These are phyloP conservation scores for Charaxes varanes DNA, from an alignment of 1,140 invertebrate genomes.

Conservation along the genomic window DNA sequence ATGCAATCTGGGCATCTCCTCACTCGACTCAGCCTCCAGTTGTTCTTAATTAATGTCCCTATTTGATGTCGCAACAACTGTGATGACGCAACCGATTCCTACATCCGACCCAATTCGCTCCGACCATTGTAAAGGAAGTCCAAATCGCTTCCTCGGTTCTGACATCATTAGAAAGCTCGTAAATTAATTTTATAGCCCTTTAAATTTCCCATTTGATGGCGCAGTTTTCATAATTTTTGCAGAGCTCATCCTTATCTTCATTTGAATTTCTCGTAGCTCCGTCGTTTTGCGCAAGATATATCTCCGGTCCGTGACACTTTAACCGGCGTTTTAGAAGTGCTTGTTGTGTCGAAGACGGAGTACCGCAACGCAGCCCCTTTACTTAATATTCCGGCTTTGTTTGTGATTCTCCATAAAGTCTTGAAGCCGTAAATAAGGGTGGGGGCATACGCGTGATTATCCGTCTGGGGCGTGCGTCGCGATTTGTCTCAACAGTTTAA, in stretches of 20 bases:
- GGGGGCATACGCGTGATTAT: slow-evolving; percentile 19
- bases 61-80: too few species aligned
- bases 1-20: too few species aligned
- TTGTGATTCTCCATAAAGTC: slow-evolving; percentile 18
- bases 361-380: slow-evolving; percentile 4
- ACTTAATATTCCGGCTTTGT: slow-evolving; percentile 23
- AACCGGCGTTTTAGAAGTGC: neutral
- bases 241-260: slow-evolving; percentile 11
- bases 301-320: slow-evolving; percentile 3
- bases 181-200: slow-evolving; percentile 8
- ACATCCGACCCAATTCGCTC: too few species aligned
- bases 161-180: neutral
- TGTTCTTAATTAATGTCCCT: too few species aligned
- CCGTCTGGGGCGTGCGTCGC: slow-evolving; percentile 12
- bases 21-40: too few species aligned
- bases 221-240: slow-evolving; percentile 4
- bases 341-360: neutral
- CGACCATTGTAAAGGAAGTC: too few species aligned
- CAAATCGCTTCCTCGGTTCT: slow-evolving; percentile 3
- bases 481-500: slow-evolving; percentile 26
- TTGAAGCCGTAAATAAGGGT: slow-evolving; percentile 22
- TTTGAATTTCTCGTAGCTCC: slow-evolving; percentile 6
- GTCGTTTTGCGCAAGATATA: slow-evolving; percentile 1
- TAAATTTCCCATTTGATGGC: slow-evolving; percentile 6
- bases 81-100: too few species aligned